Conservation (phyloP, 2,797 vertebrate genomes). For the Enoplosus armatus region DNA sequence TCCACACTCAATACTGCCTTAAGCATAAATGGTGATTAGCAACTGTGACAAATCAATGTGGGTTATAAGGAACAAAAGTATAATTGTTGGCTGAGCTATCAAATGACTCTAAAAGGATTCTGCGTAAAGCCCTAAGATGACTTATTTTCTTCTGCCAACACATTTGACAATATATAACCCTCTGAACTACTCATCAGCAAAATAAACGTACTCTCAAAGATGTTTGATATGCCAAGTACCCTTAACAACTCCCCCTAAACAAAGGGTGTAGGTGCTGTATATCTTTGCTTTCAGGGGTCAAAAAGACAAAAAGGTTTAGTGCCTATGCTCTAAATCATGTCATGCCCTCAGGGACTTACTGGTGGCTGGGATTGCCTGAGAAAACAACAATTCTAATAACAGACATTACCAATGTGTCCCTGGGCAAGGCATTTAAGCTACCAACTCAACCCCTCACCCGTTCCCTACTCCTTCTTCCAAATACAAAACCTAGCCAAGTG, state of each 20-base stretch:
- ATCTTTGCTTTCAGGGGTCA: slow-evolving; percentile 63
- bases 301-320: slow-evolving; percentile 56
- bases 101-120: slow-evolving; percentile 27
- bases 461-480: slow-evolving; percentile 40
- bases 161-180: slow-evolving; percentile 45
- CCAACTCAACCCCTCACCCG: slow-evolving; percentile 31
- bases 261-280: slow-evolving; percentile 5
- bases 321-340: slow-evolving; percentile 50
- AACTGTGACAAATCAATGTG: slow-evolving; percentile 64
- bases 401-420: slow-evolving; percentile 50
- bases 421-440: slow-evolving; percentile 52
- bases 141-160: slow-evolving; percentile 44
- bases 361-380: slow-evolving; percentile 35
- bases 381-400: slow-evolving; percentile 59
- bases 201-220: slow-evolving; percentile 50
- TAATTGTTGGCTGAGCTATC: slow-evolving; percentile 47
- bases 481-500: slow-evolving; percentile 51
- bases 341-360: slow-evolving; percentile 46
- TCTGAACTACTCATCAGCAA: slow-evolving; percentile 52
- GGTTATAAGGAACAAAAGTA: slow-evolving; percentile 54
- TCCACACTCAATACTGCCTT: slow-evolving; percentile 55
- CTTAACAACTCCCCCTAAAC: slow-evolving; percentile 11
- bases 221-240: slow-evolving; percentile 42
- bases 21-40: slow-evolving; percentile 63
- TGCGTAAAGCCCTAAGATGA: slow-evolving; percentile 15